phyloP scores from a whole-genome alignment of 2,888 invertebrate species.

The Chloroclysta siterata region DNA sequence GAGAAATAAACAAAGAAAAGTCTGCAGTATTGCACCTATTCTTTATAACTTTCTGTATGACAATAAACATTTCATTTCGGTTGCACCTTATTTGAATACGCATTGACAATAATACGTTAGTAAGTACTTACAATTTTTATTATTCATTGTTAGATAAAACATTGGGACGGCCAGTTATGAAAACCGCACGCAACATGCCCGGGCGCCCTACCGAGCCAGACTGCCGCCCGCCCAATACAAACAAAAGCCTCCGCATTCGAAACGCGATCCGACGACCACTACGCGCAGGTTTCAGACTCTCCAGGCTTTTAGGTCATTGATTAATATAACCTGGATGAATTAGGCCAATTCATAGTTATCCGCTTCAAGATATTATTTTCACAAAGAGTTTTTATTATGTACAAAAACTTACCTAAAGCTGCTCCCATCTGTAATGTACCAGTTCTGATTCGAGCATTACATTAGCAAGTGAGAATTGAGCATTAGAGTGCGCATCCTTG shows the following conservation, averaged over 20 bases:
- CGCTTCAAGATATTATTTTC: background rate
- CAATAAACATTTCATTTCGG: background rate
- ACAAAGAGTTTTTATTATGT: no score
- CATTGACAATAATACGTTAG: background rate
- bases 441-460: no score
- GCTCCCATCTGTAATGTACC: no score
- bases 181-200: conserved; percentile 27
- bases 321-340: conserved; percentile 7
- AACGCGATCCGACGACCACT: conserved; percentile 5
- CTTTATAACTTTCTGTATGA: background rate
- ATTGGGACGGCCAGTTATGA: conserved; percentile 1
- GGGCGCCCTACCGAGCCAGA: conserved; percentile 35
- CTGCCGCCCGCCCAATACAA: conserved; percentile 24
- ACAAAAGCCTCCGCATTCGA: conserved; percentile 7
- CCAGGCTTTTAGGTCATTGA: conserved; percentile 30
- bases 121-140: conserved; percentile 20
- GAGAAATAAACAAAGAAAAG: conserved; percentile 29
- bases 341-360: background rate
- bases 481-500: no score
- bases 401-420: no score
- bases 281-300: conserved; percentile 18
- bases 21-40: background rate
- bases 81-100: no score
- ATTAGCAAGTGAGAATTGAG: no score
- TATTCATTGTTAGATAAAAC: conserved; percentile 14